Evolutionary conservation across 2,888 invertebrate species (phyloP), one percentile per base, ranked within the genome.

Genomic region (Tricholauxania praeusta): DNA sequence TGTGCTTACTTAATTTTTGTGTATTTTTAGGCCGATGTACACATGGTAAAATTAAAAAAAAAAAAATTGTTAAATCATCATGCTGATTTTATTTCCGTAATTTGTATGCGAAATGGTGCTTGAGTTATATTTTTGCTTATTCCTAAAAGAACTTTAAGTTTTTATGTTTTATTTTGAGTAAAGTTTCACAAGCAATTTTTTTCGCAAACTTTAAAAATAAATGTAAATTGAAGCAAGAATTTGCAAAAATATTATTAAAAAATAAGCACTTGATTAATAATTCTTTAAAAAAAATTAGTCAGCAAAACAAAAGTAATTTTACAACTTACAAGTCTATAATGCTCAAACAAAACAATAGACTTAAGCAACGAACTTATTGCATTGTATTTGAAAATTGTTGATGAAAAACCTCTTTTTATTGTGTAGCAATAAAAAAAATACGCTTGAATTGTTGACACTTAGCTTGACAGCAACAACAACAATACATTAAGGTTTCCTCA

Each of bases 111-210:
- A 65, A 65, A 53, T 65, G 32, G 7, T 51, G 32, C 53, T 52
- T 68, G 49, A 3, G 22, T 28, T 69, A 51, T 51, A 65, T 62
- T 63, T 64, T 64, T 49, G 22, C 1, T 48, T 17, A 28, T 52
- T 52, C 8, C 22, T 28, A 3, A 7, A 65, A n/a, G 51, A 67
- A 67, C 48, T 67, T 67, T 47, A 55, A 55, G 39, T 55, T 60
- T 19, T 57, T 57, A 1, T 28, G 28, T 28, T 55, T 17, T 4
- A 28, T 6, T 55, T 17, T 22, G 22, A 28, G 28, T 28, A 12
- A 8, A 55, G n/a, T 55, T 4, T 55, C 22, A 55, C 12, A 55
- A 14, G 22, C 12, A 55, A 19, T 17, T 3, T 19, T n/a, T 55
- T 22, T 55, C 19, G 17, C 6, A 12, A 55, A 22, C 55, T 55